A percentile compares a stretch with the other conserved stretches of the same genome.
Evolutionary conservation across 1,140 invertebrate genomes (phyloP).

Genomic region (Ganaspis sp.): DNA sequence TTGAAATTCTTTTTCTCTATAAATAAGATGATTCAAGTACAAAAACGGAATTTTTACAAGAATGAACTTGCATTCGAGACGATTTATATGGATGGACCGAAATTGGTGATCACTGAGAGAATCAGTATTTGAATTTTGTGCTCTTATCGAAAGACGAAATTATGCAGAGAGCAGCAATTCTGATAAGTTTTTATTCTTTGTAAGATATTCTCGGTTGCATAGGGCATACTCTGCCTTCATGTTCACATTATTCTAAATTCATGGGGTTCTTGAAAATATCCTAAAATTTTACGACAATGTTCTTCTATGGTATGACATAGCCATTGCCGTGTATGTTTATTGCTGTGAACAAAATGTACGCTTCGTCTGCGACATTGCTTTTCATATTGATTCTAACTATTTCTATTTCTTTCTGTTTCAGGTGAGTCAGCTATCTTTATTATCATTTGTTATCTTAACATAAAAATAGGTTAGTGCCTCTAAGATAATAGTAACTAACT

Average conservation of each 20-base stretch:
- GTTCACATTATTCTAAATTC: constrained; percentile 61
- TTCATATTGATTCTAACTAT: constrained; percentile 52
- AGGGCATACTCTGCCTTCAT: constrained; percentile 58
- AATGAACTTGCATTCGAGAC: neutral
- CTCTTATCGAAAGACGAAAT: constrained; percentile 6
- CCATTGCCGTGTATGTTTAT: constrained; percentile 56
- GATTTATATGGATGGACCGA: neutral
- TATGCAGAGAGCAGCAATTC: constrained; percentile 7
- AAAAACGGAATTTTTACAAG: neutral
- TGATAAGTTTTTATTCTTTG: constrained; percentile 17
- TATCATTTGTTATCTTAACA: neutral
- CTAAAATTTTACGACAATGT: constrained; percentile 66
- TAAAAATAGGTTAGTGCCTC: neutral
- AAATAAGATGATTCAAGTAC: neutral
- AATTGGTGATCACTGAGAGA: constrained; percentile 1
- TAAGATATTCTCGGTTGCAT: neutral
- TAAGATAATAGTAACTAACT: neutral
- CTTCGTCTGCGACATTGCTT: constrained; percentile 52
- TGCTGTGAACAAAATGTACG: constrained; percentile 57
- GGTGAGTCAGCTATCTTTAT: constrained; percentile 45
- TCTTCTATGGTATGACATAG: constrained; percentile 59
- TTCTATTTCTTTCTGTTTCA: constrained; percentile 61
- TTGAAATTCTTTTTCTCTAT: no score
- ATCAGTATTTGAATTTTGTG: constrained; percentile 34
- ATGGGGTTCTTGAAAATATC: constrained; percentile 56